These are phyloP conservation scores for Thymallus thymallus DNA, from an alignment of 2,113 vertebrate species.

Conservation along the genomic window DNA sequence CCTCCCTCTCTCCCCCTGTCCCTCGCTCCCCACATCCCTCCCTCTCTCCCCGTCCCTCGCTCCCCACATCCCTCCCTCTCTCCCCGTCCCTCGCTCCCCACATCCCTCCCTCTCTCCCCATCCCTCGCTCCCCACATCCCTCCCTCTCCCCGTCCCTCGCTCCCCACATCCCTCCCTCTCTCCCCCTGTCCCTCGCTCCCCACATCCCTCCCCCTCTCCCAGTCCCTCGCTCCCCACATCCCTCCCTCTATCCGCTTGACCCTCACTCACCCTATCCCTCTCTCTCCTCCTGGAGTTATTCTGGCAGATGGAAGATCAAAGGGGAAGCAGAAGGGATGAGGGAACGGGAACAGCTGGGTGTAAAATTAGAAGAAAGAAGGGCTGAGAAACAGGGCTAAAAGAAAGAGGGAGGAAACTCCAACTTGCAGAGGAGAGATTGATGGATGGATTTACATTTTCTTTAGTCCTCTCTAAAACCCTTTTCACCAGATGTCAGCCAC, in stretches of 20 bases:
- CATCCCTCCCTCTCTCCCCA: constrained; percentile 15
- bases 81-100: too few relatives aligned
- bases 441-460: constrained; percentile 53
- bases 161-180: too few relatives aligned
- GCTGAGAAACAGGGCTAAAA: constrained; percentile 40
- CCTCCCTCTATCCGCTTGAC: too few relatives aligned
- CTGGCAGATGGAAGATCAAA: constrained; percentile 76
- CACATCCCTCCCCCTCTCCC: too few relatives aligned
- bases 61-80: too few relatives aligned
- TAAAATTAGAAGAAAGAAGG: constrained; percentile 63
- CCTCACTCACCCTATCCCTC: too few relatives aligned
- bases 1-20: constrained; percentile 23
- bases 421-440: constrained; percentile 59
- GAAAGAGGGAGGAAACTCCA: not conserved
- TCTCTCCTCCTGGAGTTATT: constrained; percentile 41
- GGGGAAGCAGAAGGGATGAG: constrained; percentile 49
- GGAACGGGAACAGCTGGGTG: constrained; percentile 68
- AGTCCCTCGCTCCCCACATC: too few relatives aligned
- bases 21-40: too few relatives aligned
- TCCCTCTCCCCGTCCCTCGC: too few relatives aligned
- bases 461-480: constrained; percentile 18
- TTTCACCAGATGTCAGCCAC: constrained; percentile 58
- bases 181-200: too few relatives aligned
- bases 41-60: not conserved
- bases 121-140: too few relatives aligned